These are phyloP conservation scores for Pseudomugil tenellus DNA, from an alignment of 2,797 vertebrate species.

Conservation along the genomic window DNA sequence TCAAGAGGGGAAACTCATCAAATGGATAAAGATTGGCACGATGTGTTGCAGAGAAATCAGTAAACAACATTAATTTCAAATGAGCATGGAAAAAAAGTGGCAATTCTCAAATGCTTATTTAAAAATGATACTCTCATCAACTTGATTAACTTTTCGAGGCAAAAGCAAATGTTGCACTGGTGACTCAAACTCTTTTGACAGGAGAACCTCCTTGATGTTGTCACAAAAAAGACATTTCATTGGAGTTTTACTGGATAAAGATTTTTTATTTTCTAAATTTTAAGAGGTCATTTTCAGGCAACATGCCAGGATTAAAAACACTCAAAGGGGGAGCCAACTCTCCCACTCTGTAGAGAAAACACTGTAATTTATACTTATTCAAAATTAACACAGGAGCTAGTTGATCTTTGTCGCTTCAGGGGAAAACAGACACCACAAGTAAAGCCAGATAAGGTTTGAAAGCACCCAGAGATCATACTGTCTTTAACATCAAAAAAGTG, in stretches of 20 bases:
- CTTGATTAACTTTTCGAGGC: conserved; percentile 52
- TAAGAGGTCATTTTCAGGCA: conserved; percentile 43
- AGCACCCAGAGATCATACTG: conserved; percentile 75
- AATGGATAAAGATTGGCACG: conserved; percentile 73
- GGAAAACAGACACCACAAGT: conserved; percentile 72
- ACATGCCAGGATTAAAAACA: conserved; percentile 22
- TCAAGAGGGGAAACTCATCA: conserved; percentile 73
- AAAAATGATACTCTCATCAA: conserved; percentile 7
- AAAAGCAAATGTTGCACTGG: conserved; percentile 57
- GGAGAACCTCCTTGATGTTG: conserved; percentile 23
- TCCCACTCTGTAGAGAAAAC: conserved; percentile 38
- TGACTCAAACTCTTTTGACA: conserved; percentile 55
- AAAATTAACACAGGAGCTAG: conserved; percentile 69
- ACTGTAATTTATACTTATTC: conserved; percentile 59
- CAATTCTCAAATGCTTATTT: conserved; percentile 62
- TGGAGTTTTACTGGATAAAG: conserved; percentile 40
- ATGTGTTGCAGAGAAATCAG: conserved; percentile 77
- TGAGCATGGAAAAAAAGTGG: conserved; percentile 70
- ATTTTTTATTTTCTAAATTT: conserved; percentile 53
- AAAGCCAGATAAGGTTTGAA: conserved; percentile 71
- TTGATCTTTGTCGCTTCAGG: conserved; percentile 83
- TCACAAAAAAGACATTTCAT: conserved; percentile 21
- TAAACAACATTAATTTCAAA: conserved; percentile 83
- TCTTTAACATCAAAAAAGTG: conserved; percentile 80
- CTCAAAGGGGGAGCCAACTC: conserved; percentile 38